phyloP scores from a whole-genome alignment of 2,797 vertebrate species.

The Parotocinclus haroldoi region DNA sequence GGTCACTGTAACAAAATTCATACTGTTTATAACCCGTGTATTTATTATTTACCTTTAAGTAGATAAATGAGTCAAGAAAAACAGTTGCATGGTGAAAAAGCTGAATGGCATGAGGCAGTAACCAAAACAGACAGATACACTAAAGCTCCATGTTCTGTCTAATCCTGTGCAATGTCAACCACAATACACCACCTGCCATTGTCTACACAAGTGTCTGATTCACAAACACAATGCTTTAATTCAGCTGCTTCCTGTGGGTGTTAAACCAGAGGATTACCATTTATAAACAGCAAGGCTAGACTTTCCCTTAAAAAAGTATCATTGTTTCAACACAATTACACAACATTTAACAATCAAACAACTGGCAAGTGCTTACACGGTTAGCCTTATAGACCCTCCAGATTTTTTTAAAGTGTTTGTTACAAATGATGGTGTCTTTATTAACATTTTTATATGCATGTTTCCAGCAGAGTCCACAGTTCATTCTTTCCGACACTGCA shows the following conservation, averaged over 20 bases:
- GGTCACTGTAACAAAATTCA: too few relatives aligned
- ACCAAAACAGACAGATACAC: background rate
- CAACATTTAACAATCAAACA: background rate
- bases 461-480: background rate
- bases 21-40: too few relatives aligned
- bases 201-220: conserved; percentile 62
- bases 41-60: too few relatives aligned
- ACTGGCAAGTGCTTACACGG: background rate
- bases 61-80: too few relatives aligned
- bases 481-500: background rate
- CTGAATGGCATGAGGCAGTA: too few relatives aligned
- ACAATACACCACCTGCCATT: conserved; percentile 70
- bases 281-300: background rate
- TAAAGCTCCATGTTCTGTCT: background rate
- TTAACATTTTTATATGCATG: background rate
- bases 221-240: conserved; percentile 65
- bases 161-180: background rate
- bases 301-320: conserved; percentile 3
- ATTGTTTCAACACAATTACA: conserved; percentile 9
- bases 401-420: background rate
- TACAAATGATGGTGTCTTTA: too few relatives aligned
- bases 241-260: conserved; percentile 49
- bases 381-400: background rate
- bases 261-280: conserved; percentile 29
- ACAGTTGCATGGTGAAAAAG: too few relatives aligned